Base-by-base conservation (phyloP, 2,113 vertebrate genomes). In the Alces alces region DNA sequence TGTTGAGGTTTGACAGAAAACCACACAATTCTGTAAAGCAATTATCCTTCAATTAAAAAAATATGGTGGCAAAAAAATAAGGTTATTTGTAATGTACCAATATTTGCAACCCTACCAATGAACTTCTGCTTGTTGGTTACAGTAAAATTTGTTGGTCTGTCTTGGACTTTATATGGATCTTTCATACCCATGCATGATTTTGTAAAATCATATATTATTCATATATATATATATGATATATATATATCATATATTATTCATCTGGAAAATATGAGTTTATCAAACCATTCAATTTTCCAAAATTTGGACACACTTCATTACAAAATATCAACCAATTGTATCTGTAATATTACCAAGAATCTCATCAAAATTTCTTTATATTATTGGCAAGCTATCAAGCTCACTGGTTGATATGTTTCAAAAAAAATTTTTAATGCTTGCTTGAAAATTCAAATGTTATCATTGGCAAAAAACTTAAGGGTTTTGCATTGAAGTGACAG, bases 381-480 rank as follows among this genome's bases (percentile, higher is more conserved):
- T 90, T 90, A 73, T 93, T 66, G 93, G 23, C 17, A 91, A 89
- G 66, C n/a, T 95, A 27, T 91, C 47, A 54, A 50, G 23, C 7
- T 54, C 12, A 90, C 8, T 82, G 27, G n/a, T 28, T 80, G 86
- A 93, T 23, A 33, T 2, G 30, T 89, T 92, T 88, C 43, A 28
- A 93, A 55, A 55, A 0, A 0, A 78, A n/a, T n/a, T 28, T 96
- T 23, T 96, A 79, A n/a, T 83, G 92, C 95, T 93, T 52, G n/a
- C 45, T 93, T 95, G 33, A 70, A 96, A 95, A 52, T 92, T 96
- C 89, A 91, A 30, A 89, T 61, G 36, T 80, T 78, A 85, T 85
- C 11, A 43, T 1, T 86, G 36, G 12, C 50, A 93, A 73, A 27
- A 70, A 79, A 73, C n/a, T 15, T 88, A 76, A 91, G 33, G 11